A percentile compares a stretch with the other conserved stretches of the same genome.
Conservation (phyloP, 2,888 invertebrate genomes). For the Emmelina monodactyla region DNA sequence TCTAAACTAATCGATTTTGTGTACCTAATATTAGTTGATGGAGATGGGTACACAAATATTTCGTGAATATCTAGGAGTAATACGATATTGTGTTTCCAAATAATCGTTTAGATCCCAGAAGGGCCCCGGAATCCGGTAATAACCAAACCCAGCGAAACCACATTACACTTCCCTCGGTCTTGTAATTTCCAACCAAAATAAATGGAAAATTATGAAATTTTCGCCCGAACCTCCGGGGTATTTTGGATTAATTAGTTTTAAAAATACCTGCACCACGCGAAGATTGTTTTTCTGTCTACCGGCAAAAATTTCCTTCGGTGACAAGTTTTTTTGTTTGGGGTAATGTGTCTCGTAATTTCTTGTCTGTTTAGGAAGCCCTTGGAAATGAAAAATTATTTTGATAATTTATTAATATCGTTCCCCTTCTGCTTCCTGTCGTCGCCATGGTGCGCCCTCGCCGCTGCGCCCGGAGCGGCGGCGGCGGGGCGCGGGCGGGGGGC, state of each 20-base stretch:
- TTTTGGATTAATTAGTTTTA: constrained; percentile 8
- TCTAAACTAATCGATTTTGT: too few species aligned
- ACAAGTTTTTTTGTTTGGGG: too few species aligned
- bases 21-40: too few species aligned
- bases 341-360: too few species aligned
- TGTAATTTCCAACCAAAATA: neutral
- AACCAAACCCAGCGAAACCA: constrained; percentile 12
- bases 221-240: constrained; percentile 5
- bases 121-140: constrained; percentile 21
- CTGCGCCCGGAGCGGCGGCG: neutral
- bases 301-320: too few species aligned
- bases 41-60: too few species aligned
- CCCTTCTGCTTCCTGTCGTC: constrained; percentile 35
- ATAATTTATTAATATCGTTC: constrained; percentile 48
- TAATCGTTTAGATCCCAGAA: constrained; percentile 25
- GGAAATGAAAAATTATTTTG: too few species aligned
- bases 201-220: neutral
- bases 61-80: too few species aligned
- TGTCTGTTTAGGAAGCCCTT: too few species aligned
- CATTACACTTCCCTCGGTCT: neutral
- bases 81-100: constrained; percentile 24
- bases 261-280: constrained; percentile 2
- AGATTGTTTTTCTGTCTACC: too few species aligned
- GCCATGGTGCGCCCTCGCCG: constrained; percentile 18
- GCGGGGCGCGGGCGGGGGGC: neutral